A percentile compares a stretch with the other conserved stretches of the same genome.
Conservation (phyloP, 2,888 invertebrate genomes). For the Rutpela maculata region DNA sequence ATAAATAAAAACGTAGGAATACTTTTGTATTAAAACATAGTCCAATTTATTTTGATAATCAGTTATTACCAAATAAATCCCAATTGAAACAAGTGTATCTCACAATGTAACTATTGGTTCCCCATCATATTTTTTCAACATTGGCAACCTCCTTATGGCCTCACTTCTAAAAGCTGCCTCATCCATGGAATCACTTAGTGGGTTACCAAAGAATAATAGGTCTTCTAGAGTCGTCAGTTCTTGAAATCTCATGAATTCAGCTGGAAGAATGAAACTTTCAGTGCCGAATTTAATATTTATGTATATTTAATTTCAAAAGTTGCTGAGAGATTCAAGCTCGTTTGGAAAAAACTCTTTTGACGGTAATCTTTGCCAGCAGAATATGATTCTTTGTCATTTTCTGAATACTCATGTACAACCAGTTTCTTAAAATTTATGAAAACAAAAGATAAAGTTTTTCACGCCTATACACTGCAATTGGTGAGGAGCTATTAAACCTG, state of each 20-base stretch:
- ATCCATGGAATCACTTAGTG: background rate
- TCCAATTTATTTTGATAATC: background rate
- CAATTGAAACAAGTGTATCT: background rate
- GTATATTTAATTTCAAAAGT: too few species aligned
- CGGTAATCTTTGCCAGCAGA: too few species aligned
- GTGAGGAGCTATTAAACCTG: too few species aligned
- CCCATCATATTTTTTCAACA: background rate
- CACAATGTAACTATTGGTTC: background rate
- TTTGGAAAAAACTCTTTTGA: too few species aligned
- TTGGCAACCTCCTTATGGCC: background rate
- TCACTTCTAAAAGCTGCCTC: background rate
- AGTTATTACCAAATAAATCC: background rate
- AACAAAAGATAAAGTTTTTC: too few species aligned
- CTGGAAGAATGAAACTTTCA: conserved; percentile 3
- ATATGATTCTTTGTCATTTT: too few species aligned
- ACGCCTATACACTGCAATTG: too few species aligned
- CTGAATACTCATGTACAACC: too few species aligned
- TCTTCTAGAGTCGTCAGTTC: background rate
- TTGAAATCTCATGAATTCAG: conserved; percentile 8
- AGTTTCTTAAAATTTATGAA: too few species aligned
- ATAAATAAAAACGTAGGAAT: too few species aligned
- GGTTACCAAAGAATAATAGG: background rate
- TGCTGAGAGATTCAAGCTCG: too few species aligned
- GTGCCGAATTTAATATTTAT: background rate
- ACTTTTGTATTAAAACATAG: background rate